A percentile compares a stretch with the other conserved stretches of the same genome.
These are phyloP conservation scores for Bombus sibiricus DNA, from an alignment of 1,140 invertebrate species.

Conservation along the genomic window DNA sequence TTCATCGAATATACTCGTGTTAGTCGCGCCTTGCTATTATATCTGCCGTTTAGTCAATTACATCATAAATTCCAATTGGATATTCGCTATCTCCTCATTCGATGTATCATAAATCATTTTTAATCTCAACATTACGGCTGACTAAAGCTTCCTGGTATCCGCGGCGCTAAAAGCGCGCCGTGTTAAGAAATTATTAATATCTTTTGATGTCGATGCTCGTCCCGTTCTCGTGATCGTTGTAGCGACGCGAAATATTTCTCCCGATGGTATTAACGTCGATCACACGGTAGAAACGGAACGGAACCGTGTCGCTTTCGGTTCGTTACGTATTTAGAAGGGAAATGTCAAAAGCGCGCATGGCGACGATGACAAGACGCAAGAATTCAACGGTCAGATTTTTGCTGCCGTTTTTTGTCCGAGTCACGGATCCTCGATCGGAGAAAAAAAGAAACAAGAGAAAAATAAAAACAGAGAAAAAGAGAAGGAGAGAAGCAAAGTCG, in stretches of 20 bases:
- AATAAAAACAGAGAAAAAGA: neutral
- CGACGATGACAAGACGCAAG: neutral
- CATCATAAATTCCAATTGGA: conserved; percentile 26
- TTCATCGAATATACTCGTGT: conserved; percentile 52
- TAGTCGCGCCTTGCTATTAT: conserved; percentile 3
- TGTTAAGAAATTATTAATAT: conserved; percentile 49
- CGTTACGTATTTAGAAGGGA: neutral
- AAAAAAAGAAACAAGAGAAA: neutral
- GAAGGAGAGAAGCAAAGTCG: neutral
- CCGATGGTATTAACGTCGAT: too few species aligned
- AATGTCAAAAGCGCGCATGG: neutral
- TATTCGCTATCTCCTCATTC: neutral
- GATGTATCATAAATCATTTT: conserved; percentile 34
- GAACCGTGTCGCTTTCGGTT: neutral
- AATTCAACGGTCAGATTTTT: neutral
- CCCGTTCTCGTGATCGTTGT: conserved; percentile 13
- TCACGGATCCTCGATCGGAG: neutral
- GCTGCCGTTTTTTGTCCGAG: neutral
- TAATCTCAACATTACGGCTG: conserved; percentile 44
- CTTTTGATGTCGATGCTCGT: conserved; percentile 25
- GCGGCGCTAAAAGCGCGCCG: conserved; percentile 5
- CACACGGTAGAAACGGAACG: neutral
- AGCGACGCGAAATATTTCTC: neutral
- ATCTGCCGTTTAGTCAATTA: conserved; percentile 32
- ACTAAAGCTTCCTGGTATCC: conserved; percentile 22